Conservation (phyloP, 2,888 invertebrate species). For the Maniola hyperantus region DNA sequence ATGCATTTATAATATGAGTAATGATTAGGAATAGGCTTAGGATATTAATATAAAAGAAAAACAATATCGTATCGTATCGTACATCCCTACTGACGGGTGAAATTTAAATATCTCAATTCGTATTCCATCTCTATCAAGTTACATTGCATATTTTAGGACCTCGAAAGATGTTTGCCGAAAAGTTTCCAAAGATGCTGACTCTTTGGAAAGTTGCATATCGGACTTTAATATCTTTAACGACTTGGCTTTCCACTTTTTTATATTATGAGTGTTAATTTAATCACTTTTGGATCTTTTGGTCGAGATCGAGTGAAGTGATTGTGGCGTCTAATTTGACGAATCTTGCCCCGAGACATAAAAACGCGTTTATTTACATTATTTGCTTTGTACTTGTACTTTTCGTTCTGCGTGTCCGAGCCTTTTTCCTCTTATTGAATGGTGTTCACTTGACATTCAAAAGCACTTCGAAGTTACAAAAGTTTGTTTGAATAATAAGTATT, state of each 20-base stretch:
- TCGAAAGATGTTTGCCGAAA: conserved; percentile 30
- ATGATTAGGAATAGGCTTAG: too few relatives aligned
- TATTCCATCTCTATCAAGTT: conserved; percentile 32
- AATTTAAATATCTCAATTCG: conserved; percentile 29
- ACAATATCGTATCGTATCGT: too few relatives aligned
- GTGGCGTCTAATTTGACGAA: neutral
- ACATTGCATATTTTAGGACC: conserved; percentile 32
- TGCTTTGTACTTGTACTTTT: too few relatives aligned
- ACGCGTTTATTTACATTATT: neutral
- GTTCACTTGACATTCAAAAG: too few relatives aligned
- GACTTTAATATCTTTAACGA: conserved; percentile 21
- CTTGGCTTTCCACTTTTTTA: conserved; percentile 11
- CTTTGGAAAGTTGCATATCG: conserved; percentile 28
- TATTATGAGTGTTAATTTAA: conserved; percentile 9
- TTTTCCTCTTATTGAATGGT: too few relatives aligned
- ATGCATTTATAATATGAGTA: too few relatives aligned
- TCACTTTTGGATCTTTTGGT: neutral
- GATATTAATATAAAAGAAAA: too few relatives aligned
- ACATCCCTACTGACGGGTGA: conserved; percentile 15
- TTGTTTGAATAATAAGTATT: too few relatives aligned
- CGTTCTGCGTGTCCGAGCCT: too few relatives aligned
- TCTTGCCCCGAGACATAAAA: neutral
- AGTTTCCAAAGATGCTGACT: conserved; percentile 31
- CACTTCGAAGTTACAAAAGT: too few relatives aligned
- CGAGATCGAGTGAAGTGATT: neutral